Evolutionary conservation across 1,140 invertebrate genomes (phyloP), one percentile per base, ranked within the genome.

Genomic region (Phocides pigmalion): DNA sequence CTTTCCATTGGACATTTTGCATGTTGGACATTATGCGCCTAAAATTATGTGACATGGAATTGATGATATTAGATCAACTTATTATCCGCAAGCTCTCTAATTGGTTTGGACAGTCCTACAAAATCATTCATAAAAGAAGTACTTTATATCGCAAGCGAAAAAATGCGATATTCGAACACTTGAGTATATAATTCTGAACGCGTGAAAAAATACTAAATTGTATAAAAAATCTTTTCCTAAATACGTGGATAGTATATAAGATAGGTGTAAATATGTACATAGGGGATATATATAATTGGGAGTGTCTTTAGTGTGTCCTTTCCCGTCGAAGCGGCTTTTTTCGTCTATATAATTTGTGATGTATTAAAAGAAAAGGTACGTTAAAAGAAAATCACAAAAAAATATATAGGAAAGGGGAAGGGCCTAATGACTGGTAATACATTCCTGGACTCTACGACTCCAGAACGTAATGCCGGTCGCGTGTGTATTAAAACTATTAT

Each of bases 201-300:
- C 20, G 51, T 54, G 37, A 25, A 42, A 16, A 41, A 39, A 17
- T 19, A 32, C n/a, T n/a, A 39, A 59, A 66, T 35, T 72, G 46
- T 74, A 70, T 68, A 68, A 69, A 66, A n/a, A 28, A 4, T 53
- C 64, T 51, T 66, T 63, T 72, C 70, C 68, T 74, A 79, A 79
- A 73, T 83, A 79, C 77, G 74, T 78, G 59, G 61, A 64, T 61
- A 68, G 67, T 22, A 54, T 19, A 14, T 76, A 79, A 72, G 67
- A 51, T 76, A 80, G 63, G 51, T 88, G 85, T 88, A 88, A 56
- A 88, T 88, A 87, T 86, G 82, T 86, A 85, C 77, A 86, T 89
- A 84, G 64, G 42, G 50, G 58, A 70, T 64, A 73, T 58, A 72
- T 71, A 70, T 39, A 39, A 68, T 70, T 64, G 72, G 68, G 72